These are phyloP conservation scores for Aspidiotus destructor DNA, from an alignment of 2,888 invertebrate species.

Conservation along the genomic window DNA sequence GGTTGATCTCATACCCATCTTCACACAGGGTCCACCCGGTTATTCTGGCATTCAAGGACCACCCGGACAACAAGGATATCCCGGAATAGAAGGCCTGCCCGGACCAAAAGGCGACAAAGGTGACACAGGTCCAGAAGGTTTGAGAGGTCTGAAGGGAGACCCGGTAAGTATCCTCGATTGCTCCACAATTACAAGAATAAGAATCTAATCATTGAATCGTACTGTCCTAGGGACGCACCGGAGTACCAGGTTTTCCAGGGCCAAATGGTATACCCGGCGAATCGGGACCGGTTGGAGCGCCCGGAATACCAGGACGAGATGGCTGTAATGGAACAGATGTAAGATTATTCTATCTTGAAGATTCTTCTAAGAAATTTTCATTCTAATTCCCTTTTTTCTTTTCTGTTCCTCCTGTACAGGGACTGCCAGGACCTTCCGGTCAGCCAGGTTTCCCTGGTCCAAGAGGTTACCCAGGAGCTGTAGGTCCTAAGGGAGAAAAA, in stretches of 20 bases:
- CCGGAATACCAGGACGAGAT: constrained; percentile 79
- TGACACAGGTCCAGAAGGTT: constrained; percentile 68
- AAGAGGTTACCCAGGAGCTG: constrained; percentile 58
- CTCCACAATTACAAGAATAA: not conserved
- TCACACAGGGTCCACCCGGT: constrained; percentile 61
- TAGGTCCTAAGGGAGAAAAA: constrained; percentile 47
- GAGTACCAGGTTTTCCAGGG: constrained; percentile 78
- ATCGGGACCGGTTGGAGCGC: constrained; percentile 55
- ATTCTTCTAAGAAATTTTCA: not conserved
- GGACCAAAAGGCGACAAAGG: constrained; percentile 68
- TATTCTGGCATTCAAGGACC: constrained; percentile 69
- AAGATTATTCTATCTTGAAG: not conserved
- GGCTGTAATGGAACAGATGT: constrained; percentile 95
- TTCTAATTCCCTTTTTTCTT: not conserved
- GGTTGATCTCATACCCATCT: not conserved
- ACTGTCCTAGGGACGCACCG: constrained; percentile 57
- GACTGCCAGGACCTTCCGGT: constrained; percentile 63
- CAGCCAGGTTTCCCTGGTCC: constrained; percentile 62
- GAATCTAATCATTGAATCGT: not conserved
- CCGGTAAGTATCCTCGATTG: constrained; percentile 50
- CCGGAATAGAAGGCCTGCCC: constrained; percentile 58
- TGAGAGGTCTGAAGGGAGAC: constrained; percentile 73
- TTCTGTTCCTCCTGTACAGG: constrained; percentile 46
- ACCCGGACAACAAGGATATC: constrained; percentile 61
- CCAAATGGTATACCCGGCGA: constrained; percentile 62